These are phyloP conservation scores for Parthenolecanium corni DNA, from an alignment of 2,888 invertebrate genomes.

Conservation along the genomic window DNA sequence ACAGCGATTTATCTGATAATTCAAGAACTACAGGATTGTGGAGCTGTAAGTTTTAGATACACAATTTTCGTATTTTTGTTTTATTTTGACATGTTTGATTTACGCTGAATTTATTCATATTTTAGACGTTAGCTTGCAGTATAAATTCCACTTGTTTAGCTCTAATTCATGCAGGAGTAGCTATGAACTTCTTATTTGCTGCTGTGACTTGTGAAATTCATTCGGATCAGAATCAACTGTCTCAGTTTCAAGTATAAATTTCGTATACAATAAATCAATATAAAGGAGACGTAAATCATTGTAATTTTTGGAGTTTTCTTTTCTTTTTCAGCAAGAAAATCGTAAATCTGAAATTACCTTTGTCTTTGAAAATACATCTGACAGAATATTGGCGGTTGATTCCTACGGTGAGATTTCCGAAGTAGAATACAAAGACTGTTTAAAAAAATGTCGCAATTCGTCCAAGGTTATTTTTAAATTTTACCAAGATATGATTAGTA, in stretches of 20 bases:
- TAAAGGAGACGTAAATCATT: too few relatives aligned
- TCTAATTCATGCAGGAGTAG: conserved; percentile 67
- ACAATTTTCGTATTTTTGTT: background rate
- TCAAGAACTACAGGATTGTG: conserved; percentile 76
- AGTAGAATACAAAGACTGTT: conserved; percentile 47
- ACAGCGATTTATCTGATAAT: conserved; percentile 64
- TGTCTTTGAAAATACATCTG: conserved; percentile 21
- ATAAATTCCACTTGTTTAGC: conserved; percentile 75
- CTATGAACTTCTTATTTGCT: conserved; percentile 69
- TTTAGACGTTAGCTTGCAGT: conserved; percentile 61
- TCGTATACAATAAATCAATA: too few relatives aligned
- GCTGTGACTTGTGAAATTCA: conserved; percentile 52
- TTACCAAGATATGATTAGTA: conserved; percentile 53
- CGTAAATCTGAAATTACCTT: conserved; percentile 11
- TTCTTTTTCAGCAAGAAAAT: background rate
- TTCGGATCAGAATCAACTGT: conserved; percentile 11
- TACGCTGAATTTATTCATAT: background rate
- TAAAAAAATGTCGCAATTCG: conserved; percentile 56
- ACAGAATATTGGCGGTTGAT: conserved; percentile 16
- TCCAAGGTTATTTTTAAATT: conserved; percentile 62
- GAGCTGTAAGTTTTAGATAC: conserved; percentile 49
- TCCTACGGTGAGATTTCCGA: conserved; percentile 21
- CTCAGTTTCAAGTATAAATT: conserved; percentile 9
- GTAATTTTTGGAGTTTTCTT: background rate
- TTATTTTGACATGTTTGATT: conserved; percentile 2